These are phyloP conservation scores for Heliconius charithonia DNA, from an alignment of 2,888 invertebrate genomes.

Conservation along the genomic window DNA sequence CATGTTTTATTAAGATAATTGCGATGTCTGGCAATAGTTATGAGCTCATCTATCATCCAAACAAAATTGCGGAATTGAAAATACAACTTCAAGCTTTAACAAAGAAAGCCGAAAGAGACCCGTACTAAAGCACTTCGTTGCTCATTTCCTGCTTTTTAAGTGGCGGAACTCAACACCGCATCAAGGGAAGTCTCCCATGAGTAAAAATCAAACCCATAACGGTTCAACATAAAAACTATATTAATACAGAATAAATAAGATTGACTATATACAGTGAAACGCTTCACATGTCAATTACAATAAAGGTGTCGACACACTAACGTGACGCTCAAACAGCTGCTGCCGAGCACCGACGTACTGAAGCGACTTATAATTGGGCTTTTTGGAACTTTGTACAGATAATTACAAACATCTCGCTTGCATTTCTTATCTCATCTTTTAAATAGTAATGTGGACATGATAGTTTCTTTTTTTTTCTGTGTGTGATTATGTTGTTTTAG, in stretches of 20 bases:
- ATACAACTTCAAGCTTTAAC: too few relatives aligned
- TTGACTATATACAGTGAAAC: too few relatives aligned
- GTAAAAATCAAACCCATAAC: too few relatives aligned
- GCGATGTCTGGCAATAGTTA: neutral
- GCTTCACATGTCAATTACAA: neutral
- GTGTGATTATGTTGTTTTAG: neutral
- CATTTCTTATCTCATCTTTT: constrained; percentile 8
- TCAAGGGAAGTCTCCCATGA: too few relatives aligned
- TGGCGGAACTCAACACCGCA: too few relatives aligned
- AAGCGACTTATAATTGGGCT: constrained; percentile 65
- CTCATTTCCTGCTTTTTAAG: neutral
- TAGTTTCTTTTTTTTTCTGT: neutral
- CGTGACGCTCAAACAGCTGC: constrained; percentile 16
- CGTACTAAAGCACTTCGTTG: neutral
- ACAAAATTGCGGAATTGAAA: too few relatives aligned
- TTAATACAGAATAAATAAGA: neutral
- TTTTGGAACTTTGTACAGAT: constrained; percentile 59
- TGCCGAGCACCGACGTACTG: constrained; percentile 58
- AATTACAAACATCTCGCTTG: constrained; percentile 27
- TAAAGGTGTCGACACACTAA: constrained; percentile 13
- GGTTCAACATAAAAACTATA: neutral
- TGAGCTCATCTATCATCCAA: too few relatives aligned
- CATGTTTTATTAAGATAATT: neutral
- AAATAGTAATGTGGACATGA: constrained; percentile 4
- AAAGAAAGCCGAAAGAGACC: neutral